A percentile compares a stretch with the other conserved stretches of the same genome.
Evolutionary conservation across 2,113 vertebrate genomes (phyloP).

Genomic region (Athene noctua): DNA sequence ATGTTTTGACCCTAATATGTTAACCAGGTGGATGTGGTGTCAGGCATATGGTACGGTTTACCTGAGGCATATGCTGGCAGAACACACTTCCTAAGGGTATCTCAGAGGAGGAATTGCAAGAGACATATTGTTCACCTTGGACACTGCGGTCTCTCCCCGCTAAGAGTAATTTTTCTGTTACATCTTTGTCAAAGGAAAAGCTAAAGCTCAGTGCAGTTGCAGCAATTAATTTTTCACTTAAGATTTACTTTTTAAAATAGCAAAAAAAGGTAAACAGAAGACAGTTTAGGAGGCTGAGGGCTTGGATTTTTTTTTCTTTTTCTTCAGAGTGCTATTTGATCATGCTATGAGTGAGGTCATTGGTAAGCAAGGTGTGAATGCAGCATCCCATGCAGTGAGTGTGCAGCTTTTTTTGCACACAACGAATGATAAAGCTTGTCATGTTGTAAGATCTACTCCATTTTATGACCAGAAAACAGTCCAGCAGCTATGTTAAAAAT

Average conservation of each 20-base stretch:
- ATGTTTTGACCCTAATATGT: background rate
- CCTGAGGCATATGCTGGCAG: background rate
- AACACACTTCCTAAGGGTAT: background rate
- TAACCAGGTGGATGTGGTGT: background rate
- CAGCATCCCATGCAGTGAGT: background rate
- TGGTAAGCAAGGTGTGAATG: background rate
- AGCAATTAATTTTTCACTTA: background rate
- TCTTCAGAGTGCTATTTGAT: background rate
- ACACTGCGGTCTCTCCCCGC: rapidly evolving
- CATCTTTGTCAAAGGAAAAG: background rate
- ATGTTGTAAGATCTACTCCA: background rate
- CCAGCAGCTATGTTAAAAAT: background rate
- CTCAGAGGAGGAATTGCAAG: background rate
- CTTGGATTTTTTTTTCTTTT: background rate
- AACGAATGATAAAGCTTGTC: background rate
- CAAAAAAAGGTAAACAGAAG: background rate
- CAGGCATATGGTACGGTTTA: background rate
- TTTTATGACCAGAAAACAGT: background rate
- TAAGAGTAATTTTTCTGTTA: background rate
- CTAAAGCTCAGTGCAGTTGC: background rate
- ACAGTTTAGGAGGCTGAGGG: background rate
- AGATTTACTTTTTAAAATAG: background rate
- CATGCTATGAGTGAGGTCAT: background rate
- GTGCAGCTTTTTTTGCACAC: background rate
- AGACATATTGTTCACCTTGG: background rate